Percentiles rank a stretch among this genome's conserved stretches.
phyloP scores from a whole-genome alignment of 2,797 vertebrate genomes.

The Esox masquinongy region DNA sequence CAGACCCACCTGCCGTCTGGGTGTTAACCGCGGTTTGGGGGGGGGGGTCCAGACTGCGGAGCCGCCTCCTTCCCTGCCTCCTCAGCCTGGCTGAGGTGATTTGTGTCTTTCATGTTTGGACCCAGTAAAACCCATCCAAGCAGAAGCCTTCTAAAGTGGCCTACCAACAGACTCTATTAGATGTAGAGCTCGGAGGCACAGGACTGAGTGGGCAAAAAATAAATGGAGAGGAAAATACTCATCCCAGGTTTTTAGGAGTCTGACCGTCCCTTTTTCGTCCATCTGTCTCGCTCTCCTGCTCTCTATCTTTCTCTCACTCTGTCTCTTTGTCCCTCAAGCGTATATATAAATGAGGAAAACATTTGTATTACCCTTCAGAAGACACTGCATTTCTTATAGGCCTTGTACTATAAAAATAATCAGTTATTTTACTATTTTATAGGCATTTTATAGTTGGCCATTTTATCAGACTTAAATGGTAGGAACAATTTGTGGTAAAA shows the following conservation, averaged over 20 bases:
- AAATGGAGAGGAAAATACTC: constrained; percentile 8
- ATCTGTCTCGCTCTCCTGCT: background rate
- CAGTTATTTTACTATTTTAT: no score
- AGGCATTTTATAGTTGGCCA: no score
- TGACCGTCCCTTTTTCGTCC: constrained; percentile 6
- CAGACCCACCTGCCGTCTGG: background rate
- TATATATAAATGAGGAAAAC: no score
- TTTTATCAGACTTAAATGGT: no score
- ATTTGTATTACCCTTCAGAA: no score
- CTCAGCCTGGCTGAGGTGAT: background rate
- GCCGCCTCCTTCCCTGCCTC: background rate
- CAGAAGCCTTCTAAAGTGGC: constrained; percentile 5
- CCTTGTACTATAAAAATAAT: no score
- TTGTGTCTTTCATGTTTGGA: constrained; percentile 13
- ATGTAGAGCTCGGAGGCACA: background rate
- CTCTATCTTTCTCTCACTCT: background rate
- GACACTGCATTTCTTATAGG: no score
- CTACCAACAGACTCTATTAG: constrained; percentile 6
- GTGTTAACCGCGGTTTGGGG: background rate
- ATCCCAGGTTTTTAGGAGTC: background rate
- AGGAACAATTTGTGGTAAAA: no score
- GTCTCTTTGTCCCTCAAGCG: background rate
- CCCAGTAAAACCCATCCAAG: constrained; percentile 10
- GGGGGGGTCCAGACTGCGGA: background rate
- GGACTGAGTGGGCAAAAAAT: constrained; percentile 7